Base-by-base conservation (phyloP, 2,888 invertebrate species). In the Abrostola tripartita region DNA sequence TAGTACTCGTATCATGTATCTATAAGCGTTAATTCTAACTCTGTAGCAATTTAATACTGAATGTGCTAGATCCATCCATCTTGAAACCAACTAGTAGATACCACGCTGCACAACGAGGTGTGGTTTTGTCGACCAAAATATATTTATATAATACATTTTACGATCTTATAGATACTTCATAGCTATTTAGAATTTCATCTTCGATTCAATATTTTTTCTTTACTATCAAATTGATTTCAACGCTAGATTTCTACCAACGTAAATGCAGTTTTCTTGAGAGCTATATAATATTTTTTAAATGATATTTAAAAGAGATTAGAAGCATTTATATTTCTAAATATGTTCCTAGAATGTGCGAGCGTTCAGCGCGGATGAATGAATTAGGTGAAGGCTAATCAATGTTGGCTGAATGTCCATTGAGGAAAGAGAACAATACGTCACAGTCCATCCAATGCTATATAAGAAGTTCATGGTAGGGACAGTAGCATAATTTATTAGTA, bases 41-140 rank as follows among this genome's bases (percentile, higher is more conserved):
- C 83, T 85, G 86, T 92, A 92, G 92, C 80, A 78, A 85, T 85
- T 87, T 85, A 87, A 86, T 86, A 90, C 85, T 92, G 85, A 90
- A 90, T 91, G 89, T 91, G 90, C 90, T 91, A 90, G 91, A 84
- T 90, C 88, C 88, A 90, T 90, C 90, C 89, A 85, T 88, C 84
- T 88, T 85, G 78, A 89, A 86, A 85, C 88, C 88, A 88, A 88
- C 81, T 88, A 83, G 86, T 89, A 88, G 86, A 74, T 11, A 71
- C 74, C 74, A 79, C 76, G 74, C 72, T 83, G 82, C 63, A 61
- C 65, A 67, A 81, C 76, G 85, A 82, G 88, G 86, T 89, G 89
- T 87, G 87, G 87, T 84, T 80, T 81, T 75, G 62, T 64, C 55
- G 72, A 78, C 68, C 72, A 76, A 73, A 62, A 58, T 69, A 55